Evolutionary conservation across 2,888 invertebrate genomes (phyloP), one percentile per base, ranked within the genome.

Genomic region (Plebejus argus): DNA sequence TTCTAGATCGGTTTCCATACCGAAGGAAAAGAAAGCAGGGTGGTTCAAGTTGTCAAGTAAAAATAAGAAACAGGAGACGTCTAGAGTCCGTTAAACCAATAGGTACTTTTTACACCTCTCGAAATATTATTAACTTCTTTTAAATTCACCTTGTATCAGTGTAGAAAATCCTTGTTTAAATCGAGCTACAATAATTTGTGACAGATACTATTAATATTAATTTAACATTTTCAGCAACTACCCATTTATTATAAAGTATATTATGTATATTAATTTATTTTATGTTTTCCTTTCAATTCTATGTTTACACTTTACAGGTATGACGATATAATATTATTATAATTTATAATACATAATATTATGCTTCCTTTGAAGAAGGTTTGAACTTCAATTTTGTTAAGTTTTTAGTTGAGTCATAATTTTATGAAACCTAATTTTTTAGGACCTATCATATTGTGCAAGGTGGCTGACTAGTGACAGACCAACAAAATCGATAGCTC

Each of bases 1-100:
- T 7, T 95, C 95, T 0, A 91, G 97, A 78, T 96, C 96, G 0
- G 94, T 96, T 74, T 96, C 97, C 8, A 96, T 96, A 95, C 96
- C 96, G 75, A 95, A 96, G 83, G 96, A 96, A 84, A 96, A 96
- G 87, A 95, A 96, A 80, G 96, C 96, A 58, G 96, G 96, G 77
- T 97, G 96, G 97, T 96, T 96, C 84, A 96, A 96, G 86, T 87
- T 96, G 84, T 90, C 94, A 0, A 96, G 86, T 83, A 93, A 92
- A 82, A 93, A 89, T 82, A 92, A 93, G 80, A 77, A 77, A 58
- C 93, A 93, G 83, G 83, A 88, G n/a, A 92, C 88, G 76, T 88
- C 89, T 78, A 88, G 93, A 82, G 93, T 93, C 35, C 93, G 93
- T 80, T 93, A 85, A 85, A 49, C n/a, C n/a, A n/a, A n/a, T n/a